Evolutionary conservation across 2,888 invertebrate species (phyloP).

Genomic region (Rhimphoctona megacephalus): DNA sequence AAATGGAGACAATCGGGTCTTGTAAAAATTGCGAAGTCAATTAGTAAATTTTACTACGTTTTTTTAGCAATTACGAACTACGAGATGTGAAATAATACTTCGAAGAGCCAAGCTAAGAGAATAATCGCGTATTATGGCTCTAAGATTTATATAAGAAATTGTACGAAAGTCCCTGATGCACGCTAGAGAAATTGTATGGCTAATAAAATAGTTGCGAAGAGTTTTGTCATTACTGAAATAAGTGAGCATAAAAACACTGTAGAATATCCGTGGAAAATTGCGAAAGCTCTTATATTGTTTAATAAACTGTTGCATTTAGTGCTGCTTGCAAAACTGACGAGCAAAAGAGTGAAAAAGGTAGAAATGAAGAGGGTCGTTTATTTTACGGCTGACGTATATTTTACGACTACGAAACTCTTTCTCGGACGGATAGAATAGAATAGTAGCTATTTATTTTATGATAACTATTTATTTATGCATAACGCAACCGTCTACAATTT

Average conservation of each 20-base stretch:
- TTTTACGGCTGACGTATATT: constrained; percentile 18
- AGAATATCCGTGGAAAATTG: not conserved
- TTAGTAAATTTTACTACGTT: not conserved
- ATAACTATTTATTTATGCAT: constrained; percentile 9
- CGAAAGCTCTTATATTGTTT: not conserved
- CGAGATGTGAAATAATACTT: constrained; percentile 10
- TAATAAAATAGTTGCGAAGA: constrained; percentile 19
- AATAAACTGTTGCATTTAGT: constrained; percentile 1
- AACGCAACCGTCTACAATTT: not conserved
- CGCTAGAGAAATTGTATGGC: not conserved
- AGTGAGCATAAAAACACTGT: constrained; percentile 8
- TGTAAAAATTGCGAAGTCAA: not conserved
- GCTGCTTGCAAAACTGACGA: not conserved
- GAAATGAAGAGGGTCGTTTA: not conserved
- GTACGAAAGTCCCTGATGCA: not conserved
- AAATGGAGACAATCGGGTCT: not conserved
- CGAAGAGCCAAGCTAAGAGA: not conserved
- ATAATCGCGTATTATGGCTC: not conserved
- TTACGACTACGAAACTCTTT: not conserved
- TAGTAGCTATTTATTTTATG: constrained; percentile 12
- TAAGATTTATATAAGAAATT: not conserved
- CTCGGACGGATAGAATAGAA: not conserved
- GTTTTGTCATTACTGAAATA: constrained; percentile 9
- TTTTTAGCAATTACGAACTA: not conserved
- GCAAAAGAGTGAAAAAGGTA: not conserved